Conservation (phyloP, 2,797 vertebrate genomes). For the Poeciliopsis presidionis region DNA sequence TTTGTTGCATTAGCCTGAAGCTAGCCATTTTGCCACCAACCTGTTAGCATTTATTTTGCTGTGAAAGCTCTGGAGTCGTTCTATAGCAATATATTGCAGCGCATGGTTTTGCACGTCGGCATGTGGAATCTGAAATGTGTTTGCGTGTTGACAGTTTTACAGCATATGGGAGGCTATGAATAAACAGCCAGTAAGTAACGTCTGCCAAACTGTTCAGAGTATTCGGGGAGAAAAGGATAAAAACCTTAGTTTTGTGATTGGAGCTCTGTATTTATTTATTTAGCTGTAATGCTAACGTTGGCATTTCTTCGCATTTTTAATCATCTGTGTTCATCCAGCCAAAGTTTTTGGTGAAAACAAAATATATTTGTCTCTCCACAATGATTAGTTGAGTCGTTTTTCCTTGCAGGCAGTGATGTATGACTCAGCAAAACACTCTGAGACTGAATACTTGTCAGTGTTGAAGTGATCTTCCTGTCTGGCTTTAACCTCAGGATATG, state of each 20-base stretch:
- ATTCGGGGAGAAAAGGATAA: background rate
- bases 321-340: background rate
- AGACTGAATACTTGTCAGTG: conserved; percentile 35
- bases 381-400: conserved; percentile 16
- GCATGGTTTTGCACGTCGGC: background rate
- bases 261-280: background rate
- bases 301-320: background rate
- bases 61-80: background rate
- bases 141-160: background rate
- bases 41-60: background rate
- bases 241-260: background rate
- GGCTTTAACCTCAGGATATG: conserved; percentile 13
- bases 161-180: background rate
- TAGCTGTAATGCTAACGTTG: background rate
- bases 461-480: conserved; percentile 39
- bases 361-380: background rate
- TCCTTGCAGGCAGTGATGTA: conserved; percentile 16
- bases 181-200: background rate
- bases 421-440: conserved; percentile 35
- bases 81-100: background rate
- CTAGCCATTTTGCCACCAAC: background rate
- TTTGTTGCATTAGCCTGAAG: background rate
- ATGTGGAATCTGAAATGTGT: background rate
- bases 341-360: background rate
- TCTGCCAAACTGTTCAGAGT: background rate